Evolutionary conservation across 2,888 invertebrate species (phyloP).

Genomic region (Eumacrocentrus americanus): DNA sequence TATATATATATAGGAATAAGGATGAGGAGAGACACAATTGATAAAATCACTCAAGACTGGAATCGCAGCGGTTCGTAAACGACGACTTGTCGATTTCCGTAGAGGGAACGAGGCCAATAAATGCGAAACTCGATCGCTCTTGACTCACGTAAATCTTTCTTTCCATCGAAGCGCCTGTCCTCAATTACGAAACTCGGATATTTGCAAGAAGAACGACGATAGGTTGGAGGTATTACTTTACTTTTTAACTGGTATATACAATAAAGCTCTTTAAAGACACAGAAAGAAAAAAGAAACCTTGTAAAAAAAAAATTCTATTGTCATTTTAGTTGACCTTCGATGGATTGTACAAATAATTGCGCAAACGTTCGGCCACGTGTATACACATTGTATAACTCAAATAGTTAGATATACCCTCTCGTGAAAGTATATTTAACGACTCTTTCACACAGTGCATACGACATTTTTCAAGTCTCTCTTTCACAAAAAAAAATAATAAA

Average conservation of each 20-base stretch:
- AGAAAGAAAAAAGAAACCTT: conserved; percentile 5
- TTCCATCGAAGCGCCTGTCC: conserved; percentile 34
- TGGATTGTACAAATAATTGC: conserved; percentile 37
- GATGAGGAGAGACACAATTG: background rate
- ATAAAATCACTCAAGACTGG: conserved; percentile 12
- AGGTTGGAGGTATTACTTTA: conserved; percentile 19
- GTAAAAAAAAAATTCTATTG: conserved; percentile 39
- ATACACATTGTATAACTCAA: too few relatives aligned
- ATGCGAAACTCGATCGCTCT: conserved; percentile 32
- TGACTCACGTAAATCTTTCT: conserved; percentile 35
- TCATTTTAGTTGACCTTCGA: conserved; percentile 33
- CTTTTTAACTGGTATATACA: conserved; percentile 6
- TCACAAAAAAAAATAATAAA: background rate
- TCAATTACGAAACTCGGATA: conserved; percentile 42
- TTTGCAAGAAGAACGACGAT: conserved; percentile 38
- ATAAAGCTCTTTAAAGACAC: conserved; percentile 1
- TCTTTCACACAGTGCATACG: background rate
- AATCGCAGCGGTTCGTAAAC: background rate
- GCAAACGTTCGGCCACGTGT: too few relatives aligned
- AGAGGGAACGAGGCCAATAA: conserved; percentile 30
- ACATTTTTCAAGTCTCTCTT: background rate
- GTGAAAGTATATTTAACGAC: conserved; percentile 16
- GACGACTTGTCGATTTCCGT: conserved; percentile 27
- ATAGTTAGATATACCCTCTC: conserved; percentile 39
- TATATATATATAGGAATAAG: background rate